phyloP scores from a whole-genome alignment of 2,888 invertebrate genomes.

The Philaethria dido region DNA sequence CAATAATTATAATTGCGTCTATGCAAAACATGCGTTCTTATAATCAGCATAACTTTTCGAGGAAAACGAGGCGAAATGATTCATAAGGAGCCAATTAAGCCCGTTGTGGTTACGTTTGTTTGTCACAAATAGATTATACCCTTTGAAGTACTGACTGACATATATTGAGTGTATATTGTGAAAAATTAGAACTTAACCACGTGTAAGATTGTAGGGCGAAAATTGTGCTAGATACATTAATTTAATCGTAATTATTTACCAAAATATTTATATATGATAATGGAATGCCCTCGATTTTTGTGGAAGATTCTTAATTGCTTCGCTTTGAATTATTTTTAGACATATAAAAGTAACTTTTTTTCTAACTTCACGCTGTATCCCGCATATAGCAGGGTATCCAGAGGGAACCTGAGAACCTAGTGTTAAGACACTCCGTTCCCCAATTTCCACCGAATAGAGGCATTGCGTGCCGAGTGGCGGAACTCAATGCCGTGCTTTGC shows the following conservation, averaged over 20 bases:
- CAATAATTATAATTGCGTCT: not conserved
- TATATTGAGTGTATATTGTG: conserved; percentile 20
- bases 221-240: conserved; percentile 12
- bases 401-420: no score
- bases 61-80: conserved; percentile 42
- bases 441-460: no score
- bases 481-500: no score
- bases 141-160: conserved; percentile 21
- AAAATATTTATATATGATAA: conserved; percentile 8
- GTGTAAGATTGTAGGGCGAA: conserved; percentile 39
- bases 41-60: conserved; percentile 30
- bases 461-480: no score
- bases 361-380: no score
- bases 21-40: conserved; percentile 15
- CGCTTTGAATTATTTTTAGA: not conserved
- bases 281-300: not conserved
- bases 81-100: conserved; percentile 41
- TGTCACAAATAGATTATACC: conserved; percentile 44
- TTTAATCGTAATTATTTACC: not conserved
- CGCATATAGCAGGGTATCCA: no score
- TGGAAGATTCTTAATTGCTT: not conserved
- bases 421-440: no score
- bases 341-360: no score
- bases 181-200: conserved; percentile 41
- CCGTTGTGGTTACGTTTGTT: conserved; percentile 44